These are phyloP conservation scores for Baronia brevicornis DNA, from an alignment of 2,888 invertebrate genomes.

Conservation along the genomic window DNA sequence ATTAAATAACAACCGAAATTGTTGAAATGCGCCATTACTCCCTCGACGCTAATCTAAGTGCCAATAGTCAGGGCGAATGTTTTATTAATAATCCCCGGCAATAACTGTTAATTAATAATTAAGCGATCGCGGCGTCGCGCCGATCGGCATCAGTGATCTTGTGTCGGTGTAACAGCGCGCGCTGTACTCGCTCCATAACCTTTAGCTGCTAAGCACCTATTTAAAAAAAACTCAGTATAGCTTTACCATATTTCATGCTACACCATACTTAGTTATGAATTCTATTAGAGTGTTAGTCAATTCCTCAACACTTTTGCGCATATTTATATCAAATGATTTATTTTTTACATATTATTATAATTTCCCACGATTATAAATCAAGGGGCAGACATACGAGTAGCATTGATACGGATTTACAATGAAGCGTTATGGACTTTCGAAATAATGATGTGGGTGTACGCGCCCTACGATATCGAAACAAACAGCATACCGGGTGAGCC, in stretches of 20 bases:
- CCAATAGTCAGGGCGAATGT: slow-evolving; percentile 74
- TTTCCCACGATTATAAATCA: slow-evolving; percentile 73
- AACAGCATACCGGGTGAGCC: slow-evolving; percentile 56
- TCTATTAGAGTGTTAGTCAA: no score
- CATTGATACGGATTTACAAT: slow-evolving; percentile 70
- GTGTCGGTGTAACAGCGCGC: slow-evolving; percentile 24
- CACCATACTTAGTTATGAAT: no score
- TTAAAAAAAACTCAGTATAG: no score
- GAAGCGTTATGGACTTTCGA: slow-evolving; percentile 59
- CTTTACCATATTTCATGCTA: no score
- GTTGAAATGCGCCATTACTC: slow-evolving; percentile 76
- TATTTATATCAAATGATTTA: background rate
- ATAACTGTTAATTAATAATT: slow-evolving; percentile 72
- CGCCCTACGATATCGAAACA: slow-evolving; percentile 56
- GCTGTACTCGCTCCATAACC: slow-evolving; percentile 21
- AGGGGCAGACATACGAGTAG: slow-evolving; percentile 54
- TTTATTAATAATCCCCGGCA: slow-evolving; percentile 69
- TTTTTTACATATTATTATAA: slow-evolving; percentile 7
- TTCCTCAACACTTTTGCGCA: background rate
- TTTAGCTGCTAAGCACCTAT: no score
- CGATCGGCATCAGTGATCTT: slow-evolving; percentile 47
- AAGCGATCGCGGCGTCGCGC: slow-evolving; percentile 51
- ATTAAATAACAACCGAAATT: slow-evolving; percentile 77
- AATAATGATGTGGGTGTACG: slow-evolving; percentile 72
- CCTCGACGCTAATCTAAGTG: slow-evolving; percentile 74